Percentiles rank a stretch among this genome's conserved stretches.
Evolutionary conservation across 2,888 invertebrate species (phyloP).

Genomic region (Caenorhabditis uteleia): DNA sequence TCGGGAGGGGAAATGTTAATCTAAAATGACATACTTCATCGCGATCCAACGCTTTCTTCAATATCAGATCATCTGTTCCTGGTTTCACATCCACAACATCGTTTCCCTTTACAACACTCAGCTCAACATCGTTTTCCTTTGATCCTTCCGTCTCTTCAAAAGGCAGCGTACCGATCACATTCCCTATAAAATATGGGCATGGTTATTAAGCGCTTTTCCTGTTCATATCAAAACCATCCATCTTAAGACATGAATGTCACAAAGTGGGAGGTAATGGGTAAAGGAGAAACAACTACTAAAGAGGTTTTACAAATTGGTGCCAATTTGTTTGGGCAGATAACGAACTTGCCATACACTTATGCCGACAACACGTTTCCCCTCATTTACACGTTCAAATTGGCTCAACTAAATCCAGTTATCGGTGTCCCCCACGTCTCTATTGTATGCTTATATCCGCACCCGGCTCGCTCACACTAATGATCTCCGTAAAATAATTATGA

Average conservation of each 20-base stretch:
- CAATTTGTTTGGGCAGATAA: background rate
- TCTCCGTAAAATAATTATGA: slow-evolving; percentile 21
- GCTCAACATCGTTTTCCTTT: slow-evolving; percentile 48
- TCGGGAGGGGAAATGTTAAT: slow-evolving; percentile 3
- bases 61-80: slow-evolving; percentile 51
- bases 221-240: no score
- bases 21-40: slow-evolving; percentile 57
- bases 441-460: slow-evolving; percentile 26
- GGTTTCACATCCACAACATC: slow-evolving; percentile 57
- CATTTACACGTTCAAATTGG: slow-evolving; percentile 36
- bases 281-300: no score
- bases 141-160: slow-evolving; percentile 35
- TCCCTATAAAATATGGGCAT: slow-evolving; percentile 23
- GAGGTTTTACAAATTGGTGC: slow-evolving; percentile 1
- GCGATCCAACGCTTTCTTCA: slow-evolving; percentile 58
- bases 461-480: slow-evolving; percentile 4
- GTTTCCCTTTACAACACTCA: slow-evolving; percentile 55
- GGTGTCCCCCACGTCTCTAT: slow-evolving; percentile 14
- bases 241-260: no score
- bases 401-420: slow-evolving; percentile 41
- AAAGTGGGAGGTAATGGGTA: no score
- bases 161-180: slow-evolving; percentile 39
- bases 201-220: background rate
- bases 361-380: no score
- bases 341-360: background rate